Evolutionary conservation across 1,140 invertebrate species (phyloP).

Genomic region (Leguminivora glycinivorella): DNA sequence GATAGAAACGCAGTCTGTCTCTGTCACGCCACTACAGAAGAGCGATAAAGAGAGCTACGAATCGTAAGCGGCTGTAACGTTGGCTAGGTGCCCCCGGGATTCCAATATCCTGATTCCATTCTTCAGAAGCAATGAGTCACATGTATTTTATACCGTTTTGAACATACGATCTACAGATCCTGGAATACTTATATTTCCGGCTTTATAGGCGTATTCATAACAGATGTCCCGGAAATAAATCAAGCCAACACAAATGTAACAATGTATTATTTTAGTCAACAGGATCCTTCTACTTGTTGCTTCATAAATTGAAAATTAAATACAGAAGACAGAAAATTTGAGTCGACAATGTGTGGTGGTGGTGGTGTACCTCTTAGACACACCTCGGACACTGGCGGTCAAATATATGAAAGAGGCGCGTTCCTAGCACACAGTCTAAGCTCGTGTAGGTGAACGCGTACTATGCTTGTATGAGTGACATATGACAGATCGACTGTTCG

Average conservation of each 20-base stretch:
- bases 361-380: too few species aligned
- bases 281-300: background rate
- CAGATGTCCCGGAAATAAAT: constrained; percentile 23
- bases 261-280: constrained; percentile 22
- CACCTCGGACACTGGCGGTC: too few species aligned
- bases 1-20: too few species aligned
- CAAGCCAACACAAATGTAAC: constrained; percentile 18
- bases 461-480: too few species aligned
- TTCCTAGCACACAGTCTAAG: too few species aligned
- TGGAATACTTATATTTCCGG: background rate
- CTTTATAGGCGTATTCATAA: constrained; percentile 20
- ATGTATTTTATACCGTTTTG: background rate
- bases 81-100: too few species aligned
- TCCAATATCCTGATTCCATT: background rate
- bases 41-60: too few species aligned
- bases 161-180: background rate
- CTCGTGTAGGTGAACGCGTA: too few species aligned
- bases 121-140: background rate
- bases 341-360: background rate
- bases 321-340: background rate
- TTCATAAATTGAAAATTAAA: constrained; percentile 6
- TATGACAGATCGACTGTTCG: too few species aligned
- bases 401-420: too few species aligned
- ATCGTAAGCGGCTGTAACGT: too few species aligned
- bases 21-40: too few species aligned